Base-by-base conservation (phyloP, 1,140 invertebrate species). In the Pristionchus pacificus region DNA sequence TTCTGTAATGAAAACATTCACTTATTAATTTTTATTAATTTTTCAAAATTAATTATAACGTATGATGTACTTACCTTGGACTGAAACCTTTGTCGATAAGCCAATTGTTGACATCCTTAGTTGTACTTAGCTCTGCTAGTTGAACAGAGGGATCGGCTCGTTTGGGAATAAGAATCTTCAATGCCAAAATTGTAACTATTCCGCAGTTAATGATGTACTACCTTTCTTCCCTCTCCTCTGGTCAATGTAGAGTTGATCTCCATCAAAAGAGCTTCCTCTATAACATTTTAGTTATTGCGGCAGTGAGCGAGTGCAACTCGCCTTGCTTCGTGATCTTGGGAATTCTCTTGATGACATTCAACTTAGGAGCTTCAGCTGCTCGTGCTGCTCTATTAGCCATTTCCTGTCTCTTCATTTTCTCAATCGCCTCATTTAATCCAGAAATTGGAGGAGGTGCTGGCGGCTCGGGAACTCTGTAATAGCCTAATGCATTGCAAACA, bases 1-100 rank as follows among this genome's bases (percentile, higher is more conserved):
- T 65, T 67, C 74, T 61, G 71, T 14, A 74, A 63, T n/a, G 24
- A 38, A 27, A 38, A 2, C 27, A 66, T 69, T n/a, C 28, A 2
- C 1, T 15, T 19, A 13, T 15, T 49, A 66, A 19, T 63, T 62
- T 24, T 62, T 62, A 15, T 19, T 33, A 32, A 14, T 2, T 30
- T 27, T 62, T 62, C 32, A 15, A 14, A 28, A 28, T 62, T 28
- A 30, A 30, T 62, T 31, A 62, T 65, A 14, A 10, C 33, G 27
- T 25, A 2, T 0, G 3, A 24, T 0, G 0, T n/a, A 0, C 69
- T 0, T 67, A 71, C 70, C 65, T 64, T 15, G 65, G 71, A 24
- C 61, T 65, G 71, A 75, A 75, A 57, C 71, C 74, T 49, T 75
- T 75, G 38, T 75, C 74, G 55, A 74, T 30, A 29, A 75, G 60